Base-by-base conservation (phyloP, 2,113 vertebrate genomes). In the Myxocyprinus asiaticus region DNA sequence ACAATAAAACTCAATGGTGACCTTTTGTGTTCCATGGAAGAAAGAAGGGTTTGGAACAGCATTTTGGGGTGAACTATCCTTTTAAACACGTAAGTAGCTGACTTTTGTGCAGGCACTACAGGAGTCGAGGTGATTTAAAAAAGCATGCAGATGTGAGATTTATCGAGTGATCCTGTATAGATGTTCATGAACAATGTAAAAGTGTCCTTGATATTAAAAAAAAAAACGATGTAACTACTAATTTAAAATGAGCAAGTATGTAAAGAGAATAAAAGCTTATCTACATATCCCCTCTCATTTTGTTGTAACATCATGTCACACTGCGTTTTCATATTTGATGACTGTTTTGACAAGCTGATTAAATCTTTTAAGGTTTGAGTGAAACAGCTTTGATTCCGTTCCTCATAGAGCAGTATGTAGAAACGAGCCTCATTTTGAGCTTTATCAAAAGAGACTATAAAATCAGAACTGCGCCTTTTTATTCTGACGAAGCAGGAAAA, bases 401-500 rank as follows among this genome's bases (percentile, higher is more conserved):
- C 55, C 50, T 55, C 50, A 53, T 33, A 33, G 62, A 73, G 63
- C 44, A 22, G 43, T 10, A 79, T 6, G 11, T 33, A 55, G 42
- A 77, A 53, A 66, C 6, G 1, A 12, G 50, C 44, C 14, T 78
- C 66, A 76, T 47, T 78, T 61, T 81, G 65, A 45, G 72, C 61
- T 64, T 59, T 15, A 55, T 79, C 65, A 71, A 84, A 78, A 84
- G 59, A 53, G n/a, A 79, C 68, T 70, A 9, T 55, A 47, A 76
- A 77, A 70, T 66, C 70, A 42, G 76, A 79, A 55, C 61, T 76
- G 51, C 61, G 81, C 82, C 55, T 86, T 33, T 81, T 80, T 59
- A 81, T 48, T 7, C 56, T 22, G 48, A 83, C 78, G 72, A 84
- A 63, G 75, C 85, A 83, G 80, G 86, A 75, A 88, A 88, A 90